phyloP scores from a whole-genome alignment of 1,140 invertebrate genomes.

The Drosophila albomicans region DNA sequence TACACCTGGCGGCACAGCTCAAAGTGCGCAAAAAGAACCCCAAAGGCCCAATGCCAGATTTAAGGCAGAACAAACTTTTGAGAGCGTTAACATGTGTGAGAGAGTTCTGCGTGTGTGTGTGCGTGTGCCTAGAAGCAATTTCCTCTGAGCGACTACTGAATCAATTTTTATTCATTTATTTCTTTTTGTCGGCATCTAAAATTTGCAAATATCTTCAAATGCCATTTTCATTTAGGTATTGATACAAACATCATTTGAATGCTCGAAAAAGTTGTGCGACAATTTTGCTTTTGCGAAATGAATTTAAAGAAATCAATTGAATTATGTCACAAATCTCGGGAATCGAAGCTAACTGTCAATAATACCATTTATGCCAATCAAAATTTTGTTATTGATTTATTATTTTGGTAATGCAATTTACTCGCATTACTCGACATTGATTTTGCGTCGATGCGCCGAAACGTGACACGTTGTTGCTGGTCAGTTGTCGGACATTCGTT shows the following conservation, averaged over 20 bases:
- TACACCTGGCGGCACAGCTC: conserved; percentile 21
- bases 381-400: conserved; percentile 77
- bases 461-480: conserved; percentile 34
- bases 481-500: conserved; percentile 8
- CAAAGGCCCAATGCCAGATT: conserved; percentile 22
- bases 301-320: conserved; percentile 72
- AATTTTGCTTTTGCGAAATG: conserved; percentile 58
- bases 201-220: neutral
- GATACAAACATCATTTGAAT: conserved; percentile 58
- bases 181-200: neutral
- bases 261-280: conserved; percentile 16
- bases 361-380: conserved; percentile 73
- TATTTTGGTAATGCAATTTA: conserved; percentile 81
- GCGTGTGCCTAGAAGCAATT: neutral
- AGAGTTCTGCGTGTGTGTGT: conserved; percentile 2
- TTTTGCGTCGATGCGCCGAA: conserved; percentile 38
- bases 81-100: conserved; percentile 6
- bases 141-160: neutral
- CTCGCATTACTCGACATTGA: conserved; percentile 2
- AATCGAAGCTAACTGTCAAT: conserved; percentile 54
- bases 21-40: neutral
- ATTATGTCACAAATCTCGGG: conserved; percentile 69
- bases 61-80: conserved; percentile 29
- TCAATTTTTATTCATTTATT: neutral
- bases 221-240: conserved; percentile 36